Base-by-base conservation (phyloP, 64 coral and sea anemone species). In the Montipora cactus region DNA sequence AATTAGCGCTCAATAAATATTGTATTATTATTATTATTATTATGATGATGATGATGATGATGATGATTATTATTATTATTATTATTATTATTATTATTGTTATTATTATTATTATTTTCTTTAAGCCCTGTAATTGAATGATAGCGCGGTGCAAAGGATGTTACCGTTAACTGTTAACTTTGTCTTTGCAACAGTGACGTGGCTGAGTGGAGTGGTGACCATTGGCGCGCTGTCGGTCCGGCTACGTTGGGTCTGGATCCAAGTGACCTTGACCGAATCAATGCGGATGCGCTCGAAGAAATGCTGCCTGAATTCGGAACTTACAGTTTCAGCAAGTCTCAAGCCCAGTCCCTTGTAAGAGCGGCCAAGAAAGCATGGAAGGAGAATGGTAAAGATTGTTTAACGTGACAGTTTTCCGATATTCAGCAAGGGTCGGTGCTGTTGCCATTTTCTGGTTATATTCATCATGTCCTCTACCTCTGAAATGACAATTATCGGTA, bases 261-360 rank as follows among this genome's bases (percentile, higher is more conserved):
- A 7, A 92, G 92, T 90, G 95, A 99, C 48, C 95, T 99, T 48
- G 89, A 93, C 13, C 92, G 89, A 21, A 99, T 99, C 49, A 99
- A 79, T 84, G 83, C 89, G 69, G 95, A 95, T 23, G 79, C 95
- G 0, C 74, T 99, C 7, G 92, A 99, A 19, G 95, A 99, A 87
- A 85, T 99, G 20, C 19, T 95, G 78, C 87, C 91, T 22, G 95
- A 99, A 47, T 16, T 99, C 16, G 92, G 91, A 1, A 81, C 83
- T 4, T 79, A 92, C 6, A 57, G 84, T 7, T 96, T 99, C 61
- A 92, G 83, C 21, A 71, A 84, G 72, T 81, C 73, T 55, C 98
- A 99, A 82, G 98, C 98, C 15, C 73, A 87, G 18, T 74, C 92
- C 25, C 84, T 99, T 61, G 67, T 99, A 15, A 67, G 74, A 28